phyloP scores from a whole-genome alignment of 1,140 invertebrate species.

The Drosophila saltans region DNA sequence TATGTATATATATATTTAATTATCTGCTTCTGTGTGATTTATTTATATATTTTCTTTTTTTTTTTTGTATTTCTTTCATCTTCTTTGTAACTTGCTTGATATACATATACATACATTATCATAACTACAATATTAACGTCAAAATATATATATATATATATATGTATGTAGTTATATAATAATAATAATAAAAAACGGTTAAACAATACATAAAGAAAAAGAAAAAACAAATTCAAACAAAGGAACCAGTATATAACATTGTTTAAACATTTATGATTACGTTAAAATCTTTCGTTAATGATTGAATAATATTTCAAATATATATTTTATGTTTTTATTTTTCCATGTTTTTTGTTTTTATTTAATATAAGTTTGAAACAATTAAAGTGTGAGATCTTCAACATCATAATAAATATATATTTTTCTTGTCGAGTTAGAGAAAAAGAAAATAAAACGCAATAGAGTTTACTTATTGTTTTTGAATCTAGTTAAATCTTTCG shows the following conservation, averaged over 20 bases:
- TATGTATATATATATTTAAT: slow-evolving; percentile 49
- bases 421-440: slow-evolving; percentile 45
- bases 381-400: slow-evolving; percentile 63
- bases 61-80: slow-evolving; percentile 12
- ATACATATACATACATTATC: slow-evolving; percentile 79
- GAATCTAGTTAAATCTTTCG: slow-evolving; percentile 73
- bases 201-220: no score
- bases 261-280: slow-evolving; percentile 75
- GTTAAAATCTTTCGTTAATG: slow-evolving; percentile 74
- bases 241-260: slow-evolving; percentile 69
- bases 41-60: background rate
- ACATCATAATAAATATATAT: slow-evolving; percentile 58
- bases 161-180: slow-evolving; percentile 19
- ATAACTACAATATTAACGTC: slow-evolving; percentile 74
- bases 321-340: slow-evolving; percentile 27
- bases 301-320: slow-evolving; percentile 66
- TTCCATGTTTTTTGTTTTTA: slow-evolving; percentile 9
- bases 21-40: slow-evolving; percentile 52
- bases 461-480: slow-evolving; percentile 59
- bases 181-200: slow-evolving; percentile 2
- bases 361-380: slow-evolving; percentile 59
- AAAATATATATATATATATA: slow-evolving; percentile 37
- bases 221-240: slow-evolving; percentile 27
- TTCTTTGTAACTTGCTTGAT: slow-evolving; percentile 62
- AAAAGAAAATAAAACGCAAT: slow-evolving; percentile 52